phyloP scores from a whole-genome alignment of 2,888 invertebrate genomes.

The Sesia bembeciformis region DNA sequence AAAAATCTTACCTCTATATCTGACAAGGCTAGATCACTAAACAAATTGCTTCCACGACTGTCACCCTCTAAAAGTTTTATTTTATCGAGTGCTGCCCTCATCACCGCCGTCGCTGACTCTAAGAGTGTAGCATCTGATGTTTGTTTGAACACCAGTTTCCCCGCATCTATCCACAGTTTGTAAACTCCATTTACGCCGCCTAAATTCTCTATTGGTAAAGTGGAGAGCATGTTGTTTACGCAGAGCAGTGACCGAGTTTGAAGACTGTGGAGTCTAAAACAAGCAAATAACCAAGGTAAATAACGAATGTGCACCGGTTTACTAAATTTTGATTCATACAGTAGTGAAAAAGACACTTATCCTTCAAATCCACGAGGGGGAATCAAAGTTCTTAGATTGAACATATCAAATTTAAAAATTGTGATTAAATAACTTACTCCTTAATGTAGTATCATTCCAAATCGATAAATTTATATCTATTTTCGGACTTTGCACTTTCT shows the following conservation, averaged over 20 bases:
- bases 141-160: slow-evolving; percentile 76
- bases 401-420: too few species aligned
- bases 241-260: slow-evolving; percentile 80
- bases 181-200: slow-evolving; percentile 78
- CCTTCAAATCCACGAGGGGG: too few species aligned
- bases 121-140: slow-evolving; percentile 68
- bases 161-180: slow-evolving; percentile 79
- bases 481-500: too few species aligned
- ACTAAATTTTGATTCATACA: too few species aligned
- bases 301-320: too few species aligned
- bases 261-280: slow-evolving; percentile 66
- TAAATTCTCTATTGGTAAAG: slow-evolving; percentile 75
- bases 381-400: too few species aligned
- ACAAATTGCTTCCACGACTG: slow-evolving; percentile 52
- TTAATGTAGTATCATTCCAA: too few species aligned
- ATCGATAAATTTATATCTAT: too few species aligned
- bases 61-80: slow-evolving; percentile 53
- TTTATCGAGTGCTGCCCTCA: slow-evolving; percentile 83
- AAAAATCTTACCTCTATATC: slow-evolving; percentile 67
- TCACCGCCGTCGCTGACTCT: slow-evolving; percentile 82
- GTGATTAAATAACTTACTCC: too few species aligned
- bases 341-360: too few species aligned
- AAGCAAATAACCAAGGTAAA: too few species aligned
- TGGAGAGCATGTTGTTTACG: slow-evolving; percentile 79
- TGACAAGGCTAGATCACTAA: slow-evolving; percentile 68